Base-by-base conservation (phyloP, 2,888 invertebrate species). In the Rapana venosa region DNA sequence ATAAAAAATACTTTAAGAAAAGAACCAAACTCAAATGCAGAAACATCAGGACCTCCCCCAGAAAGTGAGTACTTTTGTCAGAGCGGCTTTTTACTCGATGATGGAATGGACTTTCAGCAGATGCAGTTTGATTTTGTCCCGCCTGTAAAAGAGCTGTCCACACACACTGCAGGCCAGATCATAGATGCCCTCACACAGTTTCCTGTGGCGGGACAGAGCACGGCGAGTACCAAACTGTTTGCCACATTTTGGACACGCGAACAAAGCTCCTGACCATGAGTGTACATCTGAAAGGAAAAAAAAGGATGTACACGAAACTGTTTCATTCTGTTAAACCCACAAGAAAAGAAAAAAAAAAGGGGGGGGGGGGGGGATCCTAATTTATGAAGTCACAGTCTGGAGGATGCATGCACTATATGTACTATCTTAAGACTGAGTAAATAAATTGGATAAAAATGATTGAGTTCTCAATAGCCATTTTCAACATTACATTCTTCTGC, bases 111-210 rank as follows among this genome's bases (percentile, higher is more conserved):
- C 17, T 30, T 30, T 58, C 22, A 86, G 61, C 35, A 86, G 61
- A n/a, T 86, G 86, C 61, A 86, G 86, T n/a, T 66, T 84, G 11
- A 87, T 77, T 22, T 88, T 87, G 77, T 91, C 91, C 20, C 90
- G 87, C 26, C 91, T 86, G 83, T 91, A 90, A 87, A 91, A 91
- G 22, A 86, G n/a, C 36, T 74, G 86, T 8, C 88, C 90, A 83
- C 91, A 91, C 35, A 74, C 77, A 26, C 47, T 56, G 77, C 91
- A 91, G 61, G 83, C 61, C 26, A 90, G 89, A n/a, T 56, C 56
- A 36, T 87, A 81, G n/a, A 84, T 61, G 74, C 89, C 87, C 70
- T 90, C 85, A 77, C 90, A 90, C 74, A 84, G 77, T 87, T 89
- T 87, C 84, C 87, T 87, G 87, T 90, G 90, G 15, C 90, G 87